Evolutionary conservation across 2,113 vertebrate genomes (phyloP), one percentile per base, ranked within the genome.

Genomic region (Caretta caretta): DNA sequence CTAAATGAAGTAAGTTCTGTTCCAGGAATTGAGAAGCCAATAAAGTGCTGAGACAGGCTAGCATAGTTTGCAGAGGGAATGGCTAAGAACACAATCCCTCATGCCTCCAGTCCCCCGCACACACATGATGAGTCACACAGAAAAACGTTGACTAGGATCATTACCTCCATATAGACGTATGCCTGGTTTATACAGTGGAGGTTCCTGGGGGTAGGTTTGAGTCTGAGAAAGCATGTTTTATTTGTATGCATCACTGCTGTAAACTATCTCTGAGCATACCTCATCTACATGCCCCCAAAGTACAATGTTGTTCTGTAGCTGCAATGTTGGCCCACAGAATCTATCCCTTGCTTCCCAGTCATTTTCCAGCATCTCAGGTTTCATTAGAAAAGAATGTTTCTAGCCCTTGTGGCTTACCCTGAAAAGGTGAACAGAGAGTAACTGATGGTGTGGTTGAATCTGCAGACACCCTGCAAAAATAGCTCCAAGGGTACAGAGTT

Each of bases 291-390:
- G 2, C 35, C n/a, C 56, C 56, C 35, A 80, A 2, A 11, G 16
- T 17, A 75, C 19, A 46, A 83, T 42, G 5, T 56, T 85, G 22
- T 46, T 27, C n/a, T 46, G 46, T 27, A 0, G 0, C 75, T 53
- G 6, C 9, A 59, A 4, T 8, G 27, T 81, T 84, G 89, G 27
- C 31, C 31, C 1, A 0, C 12, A 25, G 12, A 48, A 46, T 57
- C 48, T 0, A 1, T 49, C 42, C 75, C 51, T 85, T 38, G 22
- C 48, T 2, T 0, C 31, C 80, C 10, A 56, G 48, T 25, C 76
- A 82, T 1, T 1, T 50, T 0, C 0, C 76, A 80, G 84, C 50
- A 19, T 38, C 87, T 59, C 8, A 51, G 4, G 38, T 91, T 94
- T 85, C n/a, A 19, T 80, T 80, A 87, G 80, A 85, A 93, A 76